Evolutionary conservation across 2,888 invertebrate genomes (phyloP).

Genomic region (Chaetogeoica ovagalla): DNA sequence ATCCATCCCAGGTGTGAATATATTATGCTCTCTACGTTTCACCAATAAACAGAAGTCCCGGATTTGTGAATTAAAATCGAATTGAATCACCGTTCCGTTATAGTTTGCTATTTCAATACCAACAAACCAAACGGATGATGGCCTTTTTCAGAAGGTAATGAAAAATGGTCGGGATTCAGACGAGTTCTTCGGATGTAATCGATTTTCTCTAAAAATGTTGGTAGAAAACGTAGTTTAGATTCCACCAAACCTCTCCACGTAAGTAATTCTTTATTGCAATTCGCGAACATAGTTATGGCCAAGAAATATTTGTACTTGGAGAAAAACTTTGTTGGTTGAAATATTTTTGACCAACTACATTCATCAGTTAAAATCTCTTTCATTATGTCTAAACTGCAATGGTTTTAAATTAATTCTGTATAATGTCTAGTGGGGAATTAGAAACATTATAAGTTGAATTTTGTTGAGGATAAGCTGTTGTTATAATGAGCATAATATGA

Average conservation of each 20-base stretch:
- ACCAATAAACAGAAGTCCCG: conserved; percentile 42
- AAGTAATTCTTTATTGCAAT: conserved; percentile 80
- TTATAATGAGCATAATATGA: conserved; percentile 99
- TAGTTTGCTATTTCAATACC: conserved; percentile 90
- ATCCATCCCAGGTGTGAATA: conserved; percentile 75
- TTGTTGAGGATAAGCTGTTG: conserved; percentile 98
- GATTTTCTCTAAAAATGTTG: conserved; percentile 87
- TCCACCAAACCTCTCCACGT: conserved; percentile 98
- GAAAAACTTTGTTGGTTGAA: conserved; percentile 93
- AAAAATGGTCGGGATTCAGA: conserved; percentile 79
- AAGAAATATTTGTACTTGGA: conserved; percentile 92
- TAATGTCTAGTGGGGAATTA: conserved; percentile 86
- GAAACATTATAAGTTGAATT: conserved; percentile 99
- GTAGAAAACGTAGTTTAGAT: conserved; percentile 91
- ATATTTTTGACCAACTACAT: conserved; percentile 86
- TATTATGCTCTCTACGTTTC: conserved; percentile 43
- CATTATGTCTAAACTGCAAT: conserved; percentile 71
- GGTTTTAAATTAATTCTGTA: conserved; percentile 87
- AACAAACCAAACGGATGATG: conserved; percentile 93
- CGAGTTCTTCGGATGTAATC: conserved; percentile 89
- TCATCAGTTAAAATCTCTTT: conserved; percentile 81
- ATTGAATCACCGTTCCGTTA: conserved; percentile 30
- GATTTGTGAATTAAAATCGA: conserved; percentile 34
- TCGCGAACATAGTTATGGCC: conserved; percentile 81
- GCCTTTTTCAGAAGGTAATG: conserved; percentile 48